A percentile compares a stretch with the other conserved stretches of the same genome.
phyloP scores from a whole-genome alignment of 2,797 vertebrate species.

The Pangasius krempfi region DNA sequence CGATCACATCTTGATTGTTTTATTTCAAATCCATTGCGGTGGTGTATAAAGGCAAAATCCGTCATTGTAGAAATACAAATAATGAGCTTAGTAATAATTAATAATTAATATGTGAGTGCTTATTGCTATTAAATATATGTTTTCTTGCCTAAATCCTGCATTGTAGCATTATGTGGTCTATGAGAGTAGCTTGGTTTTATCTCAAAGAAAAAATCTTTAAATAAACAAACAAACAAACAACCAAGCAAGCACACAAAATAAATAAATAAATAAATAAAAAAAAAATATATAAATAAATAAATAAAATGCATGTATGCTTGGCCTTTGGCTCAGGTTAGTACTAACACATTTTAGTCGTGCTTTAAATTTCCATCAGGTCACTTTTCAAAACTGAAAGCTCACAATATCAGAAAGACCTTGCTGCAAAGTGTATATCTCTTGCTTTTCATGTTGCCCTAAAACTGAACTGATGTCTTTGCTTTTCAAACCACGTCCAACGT shows the following conservation, averaged over 20 bases:
- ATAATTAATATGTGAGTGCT: neutral
- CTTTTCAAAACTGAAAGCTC: slow-evolving; percentile 2
- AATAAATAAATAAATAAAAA: neutral
- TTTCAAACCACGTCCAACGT: neutral
- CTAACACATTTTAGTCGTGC: neutral
- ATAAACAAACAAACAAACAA: neutral
- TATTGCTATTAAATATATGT: neutral
- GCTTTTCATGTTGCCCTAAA: neutral
- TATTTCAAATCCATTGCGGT: no score
- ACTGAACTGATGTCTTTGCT: slow-evolving; percentile 2
- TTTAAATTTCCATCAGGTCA: slow-evolving; percentile 3
- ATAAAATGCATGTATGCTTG: neutral
- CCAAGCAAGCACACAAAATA: neutral
- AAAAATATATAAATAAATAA: neutral
- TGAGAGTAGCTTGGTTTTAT: neutral
- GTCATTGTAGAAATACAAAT: no score
- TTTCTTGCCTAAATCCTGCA: neutral
- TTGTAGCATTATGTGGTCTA: neutral
- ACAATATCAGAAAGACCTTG: neutral
- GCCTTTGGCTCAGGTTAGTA: neutral
- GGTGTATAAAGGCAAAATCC: no score
- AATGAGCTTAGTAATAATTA: neutral
- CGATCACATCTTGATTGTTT: no score
- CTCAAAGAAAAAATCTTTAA: neutral
- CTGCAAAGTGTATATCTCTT: neutral